phyloP scores from a whole-genome alignment of 2,797 vertebrate genomes.

The Leptoclinus maculatus region DNA sequence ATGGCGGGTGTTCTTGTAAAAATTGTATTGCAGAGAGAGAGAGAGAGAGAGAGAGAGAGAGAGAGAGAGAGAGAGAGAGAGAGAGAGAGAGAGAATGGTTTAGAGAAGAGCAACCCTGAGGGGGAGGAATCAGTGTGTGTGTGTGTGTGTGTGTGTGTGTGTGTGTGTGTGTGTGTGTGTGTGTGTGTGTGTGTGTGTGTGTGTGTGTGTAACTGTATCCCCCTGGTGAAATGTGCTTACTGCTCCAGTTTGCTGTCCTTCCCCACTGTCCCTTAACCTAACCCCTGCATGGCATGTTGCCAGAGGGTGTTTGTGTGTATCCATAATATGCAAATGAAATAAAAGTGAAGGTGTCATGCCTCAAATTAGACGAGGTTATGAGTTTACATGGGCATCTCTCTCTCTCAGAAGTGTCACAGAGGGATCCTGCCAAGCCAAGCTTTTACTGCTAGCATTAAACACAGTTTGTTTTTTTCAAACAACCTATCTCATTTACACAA shows the following conservation, averaged over 20 bases:
- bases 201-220: slow-evolving; percentile 73
- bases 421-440: slow-evolving; percentile 39
- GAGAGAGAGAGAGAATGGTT: background rate
- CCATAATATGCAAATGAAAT: slow-evolving; percentile 53
- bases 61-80: slow-evolving; percentile 6
- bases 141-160: slow-evolving; percentile 49
- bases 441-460: slow-evolving; percentile 61
- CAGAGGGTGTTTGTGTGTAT: slow-evolving; percentile 49
- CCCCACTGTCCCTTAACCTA: slow-evolving; percentile 65
- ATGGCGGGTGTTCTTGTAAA: slow-evolving; percentile 54
- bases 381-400: slow-evolving; percentile 39
- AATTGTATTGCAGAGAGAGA: slow-evolving; percentile 39
- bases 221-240: slow-evolving; percentile 79
- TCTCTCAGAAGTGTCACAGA: slow-evolving; percentile 14
- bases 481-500: slow-evolving; percentile 38
- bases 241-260: slow-evolving; percentile 74
- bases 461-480: slow-evolving; percentile 13
- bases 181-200: slow-evolving; percentile 24
- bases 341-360: slow-evolving; percentile 19
- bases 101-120: slow-evolving; percentile 5
- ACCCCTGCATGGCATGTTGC: slow-evolving; percentile 52
- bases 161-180: slow-evolving; percentile 24
- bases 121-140: slow-evolving; percentile 8
- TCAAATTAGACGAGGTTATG: slow-evolving; percentile 31
- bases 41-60: slow-evolving; percentile 12